Conservation (phyloP, 2,888 invertebrate species). For the Rhagium mordax region DNA sequence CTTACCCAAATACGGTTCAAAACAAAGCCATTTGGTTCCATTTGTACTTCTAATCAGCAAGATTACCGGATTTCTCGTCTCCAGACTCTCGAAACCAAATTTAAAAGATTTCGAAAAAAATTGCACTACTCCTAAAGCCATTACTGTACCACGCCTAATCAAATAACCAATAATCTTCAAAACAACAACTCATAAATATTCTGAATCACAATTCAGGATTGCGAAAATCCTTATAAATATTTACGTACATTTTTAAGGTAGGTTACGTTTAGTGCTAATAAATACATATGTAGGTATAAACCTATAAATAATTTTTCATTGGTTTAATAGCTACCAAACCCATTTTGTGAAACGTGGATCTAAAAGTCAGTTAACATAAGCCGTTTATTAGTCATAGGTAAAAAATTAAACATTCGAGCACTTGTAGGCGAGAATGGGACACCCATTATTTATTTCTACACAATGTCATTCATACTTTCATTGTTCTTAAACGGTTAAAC, state of each 20-base stretch:
- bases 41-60: too few relatives aligned
- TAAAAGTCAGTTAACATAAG: slow-evolving; percentile 7
- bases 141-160: background rate
- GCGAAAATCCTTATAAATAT: background rate
- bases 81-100: too few relatives aligned
- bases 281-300: background rate
- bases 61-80: too few relatives aligned
- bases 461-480: slow-evolving; percentile 21
- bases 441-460: slow-evolving; percentile 10
- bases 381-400: slow-evolving; percentile 4
- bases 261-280: background rate
- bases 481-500: background rate
- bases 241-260: background rate
- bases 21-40: too few relatives aligned
- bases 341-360: background rate
- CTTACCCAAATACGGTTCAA: too few relatives aligned
- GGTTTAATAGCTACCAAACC: background rate
- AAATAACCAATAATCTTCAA: background rate
- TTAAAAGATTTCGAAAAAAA: too few relatives aligned
- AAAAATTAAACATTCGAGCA: slow-evolving; percentile 6
- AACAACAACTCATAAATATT: background rate
- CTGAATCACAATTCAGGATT: background rate
- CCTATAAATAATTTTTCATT: background rate
- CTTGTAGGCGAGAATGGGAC: slow-evolving; percentile 7
- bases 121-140: too few relatives aligned